These are phyloP conservation scores for Hydra vulgaris DNA, from an alignment of 30 jellyfish, hydroid and myxozoan species.

Conservation along the genomic window DNA sequence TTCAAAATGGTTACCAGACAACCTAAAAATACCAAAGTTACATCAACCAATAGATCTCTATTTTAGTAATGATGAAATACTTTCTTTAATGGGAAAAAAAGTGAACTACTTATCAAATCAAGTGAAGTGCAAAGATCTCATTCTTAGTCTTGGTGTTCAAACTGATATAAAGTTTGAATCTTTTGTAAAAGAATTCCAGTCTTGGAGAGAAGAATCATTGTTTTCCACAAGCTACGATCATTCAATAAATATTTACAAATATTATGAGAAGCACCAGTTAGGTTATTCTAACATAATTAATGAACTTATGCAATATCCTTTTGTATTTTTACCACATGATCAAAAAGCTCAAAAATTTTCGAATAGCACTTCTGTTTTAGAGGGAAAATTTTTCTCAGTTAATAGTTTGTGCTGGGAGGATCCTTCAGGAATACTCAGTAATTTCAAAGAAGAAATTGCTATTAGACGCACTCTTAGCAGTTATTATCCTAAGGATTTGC, in stretches of 20 bases:
- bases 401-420: constrained; percentile 62
- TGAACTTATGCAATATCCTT: constrained; percentile 8
- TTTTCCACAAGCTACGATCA: constrained; percentile 57
- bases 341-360: background rate
- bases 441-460: background rate
- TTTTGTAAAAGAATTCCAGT: constrained; percentile 23
- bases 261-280: constrained; percentile 6
- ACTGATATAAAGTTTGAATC: constrained; percentile 18
- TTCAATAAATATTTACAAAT: constrained; percentile 37
- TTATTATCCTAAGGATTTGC: constrained; percentile 43
- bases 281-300: background rate
- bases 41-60: constrained; percentile 37
- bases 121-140: background rate
- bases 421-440: constrained; percentile 37
- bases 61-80: background rate
- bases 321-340: constrained; percentile 31
- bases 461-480: constrained; percentile 35
- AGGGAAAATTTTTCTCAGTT: constrained; percentile 39
- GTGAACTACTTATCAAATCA: constrained; percentile 10
- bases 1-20: constrained; percentile 8
- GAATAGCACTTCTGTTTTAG: background rate
- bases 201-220: constrained; percentile 35
- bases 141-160: constrained; percentile 33
- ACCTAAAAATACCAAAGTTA: background rate
- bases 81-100: constrained; percentile 20